Evolutionary conservation across 2,888 invertebrate species (phyloP), one percentile per base, ranked within the genome.

Genomic region (Aphidoletes aphidimyza): DNA sequence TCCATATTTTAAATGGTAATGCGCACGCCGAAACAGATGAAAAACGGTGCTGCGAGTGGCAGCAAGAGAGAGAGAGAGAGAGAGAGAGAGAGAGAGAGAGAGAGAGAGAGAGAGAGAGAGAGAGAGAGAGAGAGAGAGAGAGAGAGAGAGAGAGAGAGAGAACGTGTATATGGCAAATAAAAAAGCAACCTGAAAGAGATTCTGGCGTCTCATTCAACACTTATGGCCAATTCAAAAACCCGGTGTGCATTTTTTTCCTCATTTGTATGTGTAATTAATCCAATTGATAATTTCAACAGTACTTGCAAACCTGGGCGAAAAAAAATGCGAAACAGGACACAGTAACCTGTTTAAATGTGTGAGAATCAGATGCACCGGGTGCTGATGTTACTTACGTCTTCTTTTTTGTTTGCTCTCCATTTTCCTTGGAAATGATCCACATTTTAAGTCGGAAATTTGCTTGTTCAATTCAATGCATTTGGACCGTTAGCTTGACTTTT

Each of bases 201-300:
- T n/a, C n/a, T n/a, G n/a, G n/a, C n/a, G n/a, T n/a, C n/a, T n/a
- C 42, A 42, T 42, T 42, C 42, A 42, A 42, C 42, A 42, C 42
- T 42, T 14, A 9, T 42, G 42, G n/a, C n/a, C 42, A 42, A 42
- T 42, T 42, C 42, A 42, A 42, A 42, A n/a, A n/a, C n/a, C n/a
- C n/a, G n/a, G n/a, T n/a, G n/a, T n/a, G n/a, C n/a, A n/a, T n/a
- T n/a, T n/a, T n/a, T n/a, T 22, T 26, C 22, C 11, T 54, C 22
- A 54, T 54, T 54, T 26, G 26, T n/a, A n/a, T n/a, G 22, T 54
- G n/a, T 54, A 54, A 54, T 54, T 54, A 54, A 54, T 54, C 54
- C 54, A 54, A 54, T 54, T 54, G 54, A 54, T 54, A 14, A 54
- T 22, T 54, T 54, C 54, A 54, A 54, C 22, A 22, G 54, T 54